Evolutionary conservation across 2,113 vertebrate species (phyloP).

Genomic region (Misgurnus anguillicaudatus): DNA sequence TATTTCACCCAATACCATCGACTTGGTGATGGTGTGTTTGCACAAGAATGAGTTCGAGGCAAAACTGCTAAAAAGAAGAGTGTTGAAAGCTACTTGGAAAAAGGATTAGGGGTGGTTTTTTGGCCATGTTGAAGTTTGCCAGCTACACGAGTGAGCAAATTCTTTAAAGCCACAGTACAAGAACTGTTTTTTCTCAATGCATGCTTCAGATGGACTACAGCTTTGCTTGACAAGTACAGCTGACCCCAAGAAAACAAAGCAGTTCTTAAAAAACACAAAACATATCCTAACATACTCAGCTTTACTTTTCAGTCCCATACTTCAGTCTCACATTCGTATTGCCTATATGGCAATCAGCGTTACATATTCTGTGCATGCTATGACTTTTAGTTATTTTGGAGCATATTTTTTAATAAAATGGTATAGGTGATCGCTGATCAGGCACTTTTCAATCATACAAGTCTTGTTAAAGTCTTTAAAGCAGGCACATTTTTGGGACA

Average conservation of each 20-base stretch:
- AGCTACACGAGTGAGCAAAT: conserved; percentile 73
- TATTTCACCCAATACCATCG: conserved; percentile 9
- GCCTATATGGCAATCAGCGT: no score
- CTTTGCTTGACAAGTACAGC: conserved; percentile 56
- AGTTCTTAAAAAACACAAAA: conserved; percentile 38
- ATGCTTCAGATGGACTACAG: conserved; percentile 52
- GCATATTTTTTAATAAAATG: not conserved
- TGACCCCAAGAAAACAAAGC: conserved; percentile 33
- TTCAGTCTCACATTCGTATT: no score
- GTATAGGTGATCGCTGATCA: not conserved
- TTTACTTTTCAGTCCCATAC: no score
- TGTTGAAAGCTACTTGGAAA: conserved; percentile 79
- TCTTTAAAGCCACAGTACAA: conserved; percentile 72
- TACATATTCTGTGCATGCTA: no score
- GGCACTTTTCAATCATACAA: not conserved
- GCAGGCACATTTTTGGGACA: not conserved
- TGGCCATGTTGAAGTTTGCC: conserved; percentile 72
- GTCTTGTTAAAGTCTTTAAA: not conserved
- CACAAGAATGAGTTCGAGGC: conserved; percentile 52
- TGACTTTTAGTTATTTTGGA: no score
- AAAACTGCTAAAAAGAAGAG: conserved; percentile 70
- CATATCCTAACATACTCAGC: not conserved
- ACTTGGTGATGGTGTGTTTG: conserved; percentile 31
- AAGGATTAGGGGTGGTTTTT: conserved; percentile 74
- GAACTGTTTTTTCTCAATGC: conserved; percentile 57